Percentiles rank a stretch among this genome's conserved stretches.
Evolutionary conservation across 1,140 invertebrate genomes (phyloP).

Genomic region (Euura saliciscinereae): DNA sequence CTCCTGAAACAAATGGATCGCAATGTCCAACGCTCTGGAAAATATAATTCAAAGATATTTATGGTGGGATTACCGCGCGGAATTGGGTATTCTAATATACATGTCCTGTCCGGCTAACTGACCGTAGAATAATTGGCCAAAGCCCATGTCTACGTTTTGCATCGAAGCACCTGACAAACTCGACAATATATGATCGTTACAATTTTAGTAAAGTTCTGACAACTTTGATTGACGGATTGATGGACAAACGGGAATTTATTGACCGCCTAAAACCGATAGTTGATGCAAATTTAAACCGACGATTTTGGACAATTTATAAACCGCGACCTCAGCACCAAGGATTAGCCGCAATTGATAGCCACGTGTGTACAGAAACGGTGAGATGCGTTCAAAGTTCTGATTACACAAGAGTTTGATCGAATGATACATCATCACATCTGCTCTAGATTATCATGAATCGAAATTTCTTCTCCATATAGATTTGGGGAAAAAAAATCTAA

Average conservation of each 20-base stretch:
- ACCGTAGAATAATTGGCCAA: slow-evolving; percentile 35
- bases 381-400: neutral
- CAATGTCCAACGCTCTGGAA: slow-evolving; percentile 47
- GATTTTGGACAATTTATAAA: neutral
- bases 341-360: slow-evolving; percentile 13
- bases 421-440: too few relatives aligned
- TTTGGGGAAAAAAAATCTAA: too few relatives aligned
- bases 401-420: neutral
- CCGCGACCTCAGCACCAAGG: neutral
- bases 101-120: slow-evolving; percentile 37
- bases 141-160: slow-evolving; percentile 8
- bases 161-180: slow-evolving; percentile 14
- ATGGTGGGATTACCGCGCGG: slow-evolving; percentile 54
- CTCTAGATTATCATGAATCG: too few relatives aligned
- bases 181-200: slow-evolving; percentile 10
- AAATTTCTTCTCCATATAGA: too few relatives aligned
- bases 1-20: slow-evolving; percentile 48
- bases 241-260: neutral
- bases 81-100: slow-evolving; percentile 57
- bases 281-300: neutral
- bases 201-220: slow-evolving; percentile 6
- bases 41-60: slow-evolving; percentile 60
- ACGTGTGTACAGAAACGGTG: neutral
- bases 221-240: slow-evolving; percentile 7
- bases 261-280: neutral